These are phyloP conservation scores for Amphimallon solstitiale DNA, from an alignment of 2,888 invertebrate genomes.

Conservation along the genomic window DNA sequence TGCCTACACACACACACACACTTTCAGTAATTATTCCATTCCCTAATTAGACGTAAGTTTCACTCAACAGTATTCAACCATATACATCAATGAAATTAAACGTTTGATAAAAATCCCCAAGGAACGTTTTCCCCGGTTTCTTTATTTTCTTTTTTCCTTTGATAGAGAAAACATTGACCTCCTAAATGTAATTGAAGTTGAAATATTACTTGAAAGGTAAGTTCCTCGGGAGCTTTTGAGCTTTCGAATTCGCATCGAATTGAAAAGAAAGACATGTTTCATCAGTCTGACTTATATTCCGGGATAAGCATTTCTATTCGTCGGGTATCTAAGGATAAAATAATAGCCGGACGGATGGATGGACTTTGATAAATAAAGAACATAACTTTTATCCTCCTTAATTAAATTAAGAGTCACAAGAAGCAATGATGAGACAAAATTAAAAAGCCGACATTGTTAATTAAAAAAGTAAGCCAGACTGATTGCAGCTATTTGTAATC, in stretches of 20 bases:
- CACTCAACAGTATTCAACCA: too few species aligned
- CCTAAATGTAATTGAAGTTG: constrained; percentile 20
- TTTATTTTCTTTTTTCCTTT: neutral
- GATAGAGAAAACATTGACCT: constrained; percentile 4
- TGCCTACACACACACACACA: neutral
- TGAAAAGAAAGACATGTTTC: neutral
- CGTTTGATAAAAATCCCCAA: too few species aligned
- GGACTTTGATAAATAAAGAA: constrained; percentile 55
- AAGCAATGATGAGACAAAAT: constrained; percentile 57
- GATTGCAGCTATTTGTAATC: constrained; percentile 54
- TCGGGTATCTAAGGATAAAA: constrained; percentile 3
- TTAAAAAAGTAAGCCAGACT: constrained; percentile 57
- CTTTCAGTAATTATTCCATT: constrained; percentile 12
- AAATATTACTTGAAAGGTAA: neutral
- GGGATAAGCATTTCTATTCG: neutral
- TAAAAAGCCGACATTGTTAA: constrained; percentile 59
- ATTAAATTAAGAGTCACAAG: constrained; percentile 58
- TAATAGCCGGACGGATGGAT: constrained; percentile 33
- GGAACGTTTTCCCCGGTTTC: neutral
- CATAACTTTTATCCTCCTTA: constrained; percentile 54
- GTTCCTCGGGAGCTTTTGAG: neutral
- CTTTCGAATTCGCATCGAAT: constrained; percentile 2
- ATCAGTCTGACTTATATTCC: neutral
- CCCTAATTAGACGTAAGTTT: constrained; percentile 8
- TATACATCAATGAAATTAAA: too few species aligned